Base-by-base conservation (phyloP, 2,113 vertebrate species). In the Sinocyclocheilus grahami region DNA sequence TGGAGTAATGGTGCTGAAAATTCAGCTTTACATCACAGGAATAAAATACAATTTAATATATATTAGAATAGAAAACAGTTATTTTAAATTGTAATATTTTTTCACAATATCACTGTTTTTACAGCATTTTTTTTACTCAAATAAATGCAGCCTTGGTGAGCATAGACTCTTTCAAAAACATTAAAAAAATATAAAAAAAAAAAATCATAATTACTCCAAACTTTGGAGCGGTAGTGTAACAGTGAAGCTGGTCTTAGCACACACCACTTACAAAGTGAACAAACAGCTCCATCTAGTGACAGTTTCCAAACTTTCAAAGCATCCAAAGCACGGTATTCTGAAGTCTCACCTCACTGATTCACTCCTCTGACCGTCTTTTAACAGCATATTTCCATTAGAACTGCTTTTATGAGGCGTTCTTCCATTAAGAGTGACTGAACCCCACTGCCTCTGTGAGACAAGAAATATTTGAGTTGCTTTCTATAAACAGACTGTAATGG, bases 361-460 rank as follows among this genome's bases (percentile, higher is more conserved):
- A 69, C 16, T 20, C 18, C 16, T 82, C 16, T 69, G 62, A 6
- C 9, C 16, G 0, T 69, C 42, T 51, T 82, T 82, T 53, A 46
- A 69, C 12, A 51, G 27, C n/a, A 13, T 22, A 69, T 53, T 37
- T 1, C 88, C 1, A 9, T 83, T 92, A 55, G 72, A 69, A 81
- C 87, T 76, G 82, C 74, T 33, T 58, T 87, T 82, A 63, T 86
- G 78, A 3, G 63, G 24, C 2, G 53, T 58, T 8, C 62, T 85
- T 82, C 89, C 88, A 24, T 84, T 46, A 6, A 67, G 63, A 51
- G 16, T 1, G 39, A 1, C 42, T 30, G 65, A 67, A 16, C 24
- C 30, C 58, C 87, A 89, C 4, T 86, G 87, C 48, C 63, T 53
- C 93, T 93, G 87, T 11, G 42, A 6, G 37, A 24, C 72, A 42